Conservation (phyloP, 2,888 invertebrate species). For the Autographa gamma region DNA sequence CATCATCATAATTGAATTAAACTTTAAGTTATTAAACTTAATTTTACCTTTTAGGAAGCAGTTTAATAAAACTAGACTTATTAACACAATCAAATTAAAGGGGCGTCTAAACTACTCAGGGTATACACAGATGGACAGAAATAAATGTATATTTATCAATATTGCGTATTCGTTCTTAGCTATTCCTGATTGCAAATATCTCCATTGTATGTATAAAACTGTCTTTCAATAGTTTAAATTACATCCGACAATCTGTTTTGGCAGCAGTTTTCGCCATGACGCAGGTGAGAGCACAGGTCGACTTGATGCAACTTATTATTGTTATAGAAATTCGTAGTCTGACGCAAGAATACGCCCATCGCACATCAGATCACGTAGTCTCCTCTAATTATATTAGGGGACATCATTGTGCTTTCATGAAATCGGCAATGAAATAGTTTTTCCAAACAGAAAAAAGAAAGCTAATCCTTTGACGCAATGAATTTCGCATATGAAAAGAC, state of each 20-base stretch:
- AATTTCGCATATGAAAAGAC: no score
- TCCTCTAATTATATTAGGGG: not conserved
- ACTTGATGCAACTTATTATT: slow-evolving; percentile 27
- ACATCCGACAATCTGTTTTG: slow-evolving; percentile 25
- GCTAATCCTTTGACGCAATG: not conserved
- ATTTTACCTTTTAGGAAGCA: no score
- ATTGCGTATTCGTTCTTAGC: not conserved
- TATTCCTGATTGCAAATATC: not conserved
- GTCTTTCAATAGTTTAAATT: no score
- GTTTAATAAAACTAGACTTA: no score
- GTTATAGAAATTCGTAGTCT: not conserved
- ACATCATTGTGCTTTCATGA: not conserved
- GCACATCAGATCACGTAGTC: not conserved
- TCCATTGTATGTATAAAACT: no score
- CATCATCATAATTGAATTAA: not conserved
- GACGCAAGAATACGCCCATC: slow-evolving; percentile 23
- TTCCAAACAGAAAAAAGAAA: not conserved
- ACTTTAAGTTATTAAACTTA: not conserved
- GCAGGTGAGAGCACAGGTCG: slow-evolving; percentile 10
- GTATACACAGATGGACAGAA: not conserved
- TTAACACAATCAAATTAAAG: no score
- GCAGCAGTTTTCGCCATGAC: slow-evolving; percentile 25
- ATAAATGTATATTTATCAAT: not conserved
- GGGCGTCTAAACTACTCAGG: no score
- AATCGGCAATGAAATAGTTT: not conserved